phyloP scores from a whole-genome alignment of 1,140 invertebrate genomes.

The Marisa cornuarietis region DNA sequence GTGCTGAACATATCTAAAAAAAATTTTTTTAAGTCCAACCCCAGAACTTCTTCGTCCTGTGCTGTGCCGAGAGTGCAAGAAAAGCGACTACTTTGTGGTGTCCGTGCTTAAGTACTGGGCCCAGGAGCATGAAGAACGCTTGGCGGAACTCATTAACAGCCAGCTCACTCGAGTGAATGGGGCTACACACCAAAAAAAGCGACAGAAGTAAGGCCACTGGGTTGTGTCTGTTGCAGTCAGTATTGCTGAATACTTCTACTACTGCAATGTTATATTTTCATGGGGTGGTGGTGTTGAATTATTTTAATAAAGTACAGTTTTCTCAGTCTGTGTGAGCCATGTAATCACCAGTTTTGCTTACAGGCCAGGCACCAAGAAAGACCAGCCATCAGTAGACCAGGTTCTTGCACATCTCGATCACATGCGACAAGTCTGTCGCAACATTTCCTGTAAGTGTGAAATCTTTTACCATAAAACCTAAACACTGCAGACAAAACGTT shows the following conservation, averaged over 20 bases:
- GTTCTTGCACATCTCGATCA: slow-evolving; percentile 92
- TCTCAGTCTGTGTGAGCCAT: too few species aligned
- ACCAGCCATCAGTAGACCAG: slow-evolving; percentile 78
- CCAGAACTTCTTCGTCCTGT: slow-evolving; percentile 86
- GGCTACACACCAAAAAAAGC: slow-evolving; percentile 79
- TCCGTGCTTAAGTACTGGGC: slow-evolving; percentile 92
- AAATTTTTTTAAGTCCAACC: slow-evolving; percentile 80
- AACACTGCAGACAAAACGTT: neutral
- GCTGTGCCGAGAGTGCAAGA: slow-evolving; percentile 80
- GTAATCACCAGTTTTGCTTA: neutral
- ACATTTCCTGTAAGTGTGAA: slow-evolving; percentile 66
- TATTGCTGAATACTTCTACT: too few species aligned
- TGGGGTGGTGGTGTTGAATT: too few species aligned
- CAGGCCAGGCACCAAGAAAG: slow-evolving; percentile 52
- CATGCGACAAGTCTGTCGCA: slow-evolving; percentile 76
- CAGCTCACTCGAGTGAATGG: slow-evolving; percentile 72
- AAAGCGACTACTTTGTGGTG: slow-evolving; percentile 78
- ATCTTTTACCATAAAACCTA: neutral
- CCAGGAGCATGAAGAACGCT: slow-evolving; percentile 87
- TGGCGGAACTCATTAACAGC: slow-evolving; percentile 81
- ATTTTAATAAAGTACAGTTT: too few species aligned
- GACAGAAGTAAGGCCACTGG: slow-evolving; percentile 75
- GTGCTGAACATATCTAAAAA: neutral
- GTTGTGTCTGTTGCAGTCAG: neutral
- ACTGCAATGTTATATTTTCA: too few species aligned